Base-by-base conservation (phyloP, 2,113 vertebrate species). In the Periophthalmodon schlosseri region DNA sequence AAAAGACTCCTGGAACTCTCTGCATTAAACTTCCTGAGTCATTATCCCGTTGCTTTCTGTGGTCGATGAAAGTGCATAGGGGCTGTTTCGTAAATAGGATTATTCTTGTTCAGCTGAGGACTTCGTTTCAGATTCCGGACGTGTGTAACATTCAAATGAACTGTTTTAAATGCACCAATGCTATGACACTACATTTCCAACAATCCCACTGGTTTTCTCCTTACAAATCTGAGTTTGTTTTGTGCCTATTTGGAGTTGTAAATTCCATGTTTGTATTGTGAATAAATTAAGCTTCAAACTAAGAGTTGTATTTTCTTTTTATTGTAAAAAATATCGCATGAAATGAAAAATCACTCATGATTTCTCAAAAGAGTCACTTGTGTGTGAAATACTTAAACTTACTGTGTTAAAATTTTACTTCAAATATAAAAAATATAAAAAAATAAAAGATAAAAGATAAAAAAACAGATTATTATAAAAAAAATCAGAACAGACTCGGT, bases 191-290 rank as follows among this genome's bases (percentile, higher is more conserved):
- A 70, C 64, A 61, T 44, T 69, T 69, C 44, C 50, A 12, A 16
- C 15, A 34, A 63, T 13, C 54, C 56, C 76, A 65, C 52, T 78
- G 18, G 24, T 49, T 72, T 68, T 82, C 80, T 67, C 72, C 64
- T 67, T 9, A 21, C 69, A 33, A 68, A 68, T 77, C 66, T 66
- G 52, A 83, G 64, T 85, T 39, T 77, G 54, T 74, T 83, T 83
- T 81, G 86, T 89, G 89, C 89, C 86, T 75, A 76, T 80, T 79
- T 90, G 83, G 75, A 86, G 77, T 85, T 86, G 71, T 81, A 82
- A 87, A 86, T 90, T 83, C 80, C 68, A 75, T 84, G 82, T 91
- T 93, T 91, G 89, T 90, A 87, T 87, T 87, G 88, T 92, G 88
- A 93, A 92, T 93, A 93, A 93, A 94, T 88, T 73, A 88, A 90